These are phyloP conservation scores for Drosophila sulfurigaster DNA, from an alignment of 1,140 invertebrate species.

Conservation along the genomic window DNA sequence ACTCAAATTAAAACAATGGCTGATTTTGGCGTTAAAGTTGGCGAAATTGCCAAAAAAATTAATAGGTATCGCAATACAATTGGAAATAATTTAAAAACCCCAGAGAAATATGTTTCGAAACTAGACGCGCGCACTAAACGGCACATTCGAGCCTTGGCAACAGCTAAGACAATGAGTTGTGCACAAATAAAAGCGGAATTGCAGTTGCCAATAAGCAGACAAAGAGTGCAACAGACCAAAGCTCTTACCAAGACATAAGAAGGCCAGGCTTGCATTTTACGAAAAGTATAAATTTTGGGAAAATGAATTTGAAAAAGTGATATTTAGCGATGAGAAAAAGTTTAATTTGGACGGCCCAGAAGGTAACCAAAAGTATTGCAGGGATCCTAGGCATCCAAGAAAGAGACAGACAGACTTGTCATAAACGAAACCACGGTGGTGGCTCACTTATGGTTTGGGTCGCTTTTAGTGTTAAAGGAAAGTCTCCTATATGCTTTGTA, in stretches of 20 bases:
- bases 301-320: slow-evolving; percentile 9
- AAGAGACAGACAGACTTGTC: slow-evolving; percentile 9
- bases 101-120: background rate
- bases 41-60: background rate
- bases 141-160: background rate
- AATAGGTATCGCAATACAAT: background rate
- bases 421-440: slow-evolving; percentile 3
- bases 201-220: slow-evolving; percentile 6
- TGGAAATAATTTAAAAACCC: slow-evolving; percentile 4
- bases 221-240: slow-evolving; percentile 6
- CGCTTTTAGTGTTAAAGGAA: no score
- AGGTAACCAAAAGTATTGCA: slow-evolving; percentile 20
- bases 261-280: slow-evolving; percentile 12
- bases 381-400: slow-evolving; percentile 13
- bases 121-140: background rate
- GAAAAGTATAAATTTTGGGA: slow-evolving; percentile 19
- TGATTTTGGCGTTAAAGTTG: background rate
- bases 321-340: slow-evolving; percentile 28
- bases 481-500: no score
- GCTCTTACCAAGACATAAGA: slow-evolving; percentile 5
- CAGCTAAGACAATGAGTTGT: background rate
- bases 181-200: slow-evolving; percentile 3
- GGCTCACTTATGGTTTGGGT: no score
- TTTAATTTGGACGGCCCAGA: slow-evolving; percentile 22
- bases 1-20: no score